Percentiles rank a stretch among this genome's conserved stretches.
Conservation (phyloP, 2,888 invertebrate species). For the Cheilosia variabilis region DNA sequence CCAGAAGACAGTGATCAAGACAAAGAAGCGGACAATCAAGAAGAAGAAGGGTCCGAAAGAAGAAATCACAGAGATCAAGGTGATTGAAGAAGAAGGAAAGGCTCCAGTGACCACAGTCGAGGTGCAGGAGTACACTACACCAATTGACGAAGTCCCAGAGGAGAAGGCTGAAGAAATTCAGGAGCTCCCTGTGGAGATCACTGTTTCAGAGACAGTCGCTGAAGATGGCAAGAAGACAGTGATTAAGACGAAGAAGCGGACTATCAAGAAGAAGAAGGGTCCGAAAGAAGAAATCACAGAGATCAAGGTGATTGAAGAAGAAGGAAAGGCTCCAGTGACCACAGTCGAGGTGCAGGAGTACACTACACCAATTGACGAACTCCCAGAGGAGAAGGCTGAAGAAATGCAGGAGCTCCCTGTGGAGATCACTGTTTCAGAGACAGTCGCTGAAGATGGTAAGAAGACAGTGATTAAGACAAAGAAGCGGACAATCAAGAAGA, state of each 20-base stretch:
- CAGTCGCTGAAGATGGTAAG: constrained; percentile 81
- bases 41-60: constrained; percentile 81
- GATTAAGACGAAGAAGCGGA: constrained; percentile 81
- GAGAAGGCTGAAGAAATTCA: constrained; percentile 79
- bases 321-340: constrained; percentile 79
- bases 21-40: constrained; percentile 82
- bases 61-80: constrained; percentile 44
- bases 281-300: constrained; percentile 77
- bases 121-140: constrained; percentile 78
- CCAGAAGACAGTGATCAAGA: constrained; percentile 77
- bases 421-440: constrained; percentile 81
- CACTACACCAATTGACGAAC: constrained; percentile 78
- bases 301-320: constrained; percentile 77
- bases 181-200: constrained; percentile 80
- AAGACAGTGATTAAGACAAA: constrained; percentile 80
- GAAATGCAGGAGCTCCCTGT: constrained; percentile 80
- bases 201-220: constrained; percentile 81
- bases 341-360: constrained; percentile 79
- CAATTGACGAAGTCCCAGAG: constrained; percentile 78
- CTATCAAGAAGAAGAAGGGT: constrained; percentile 81
- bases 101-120: constrained; percentile 79
- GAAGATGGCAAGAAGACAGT: constrained; percentile 81
- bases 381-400: constrained; percentile 78
- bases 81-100: constrained; percentile 79
- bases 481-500: constrained; percentile 82